phyloP scores from a whole-genome alignment of 92 coral and sea anemone species.

The Ricordea florida region DNA sequence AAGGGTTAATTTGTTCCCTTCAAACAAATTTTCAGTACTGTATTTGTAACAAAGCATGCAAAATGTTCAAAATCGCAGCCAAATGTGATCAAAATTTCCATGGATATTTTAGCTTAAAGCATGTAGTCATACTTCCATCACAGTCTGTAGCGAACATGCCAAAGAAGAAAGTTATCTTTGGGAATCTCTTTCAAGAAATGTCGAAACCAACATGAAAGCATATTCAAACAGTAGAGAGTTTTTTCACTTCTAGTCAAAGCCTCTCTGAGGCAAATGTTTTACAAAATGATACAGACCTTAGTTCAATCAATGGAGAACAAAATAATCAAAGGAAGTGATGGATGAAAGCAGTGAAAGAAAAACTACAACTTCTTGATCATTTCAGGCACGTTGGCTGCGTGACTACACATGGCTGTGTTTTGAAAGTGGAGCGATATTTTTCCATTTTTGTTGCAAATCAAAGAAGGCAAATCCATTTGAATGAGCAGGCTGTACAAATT shows the following conservation, averaged over 20 bases:
- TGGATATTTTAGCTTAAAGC: too few species aligned
- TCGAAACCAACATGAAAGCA: slow-evolving; percentile 11
- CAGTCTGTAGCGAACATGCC: too few species aligned
- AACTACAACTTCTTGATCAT: not conserved
- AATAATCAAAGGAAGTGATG: slow-evolving; percentile 10
- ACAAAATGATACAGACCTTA: slow-evolving; percentile 10
- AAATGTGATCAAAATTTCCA: too few species aligned
- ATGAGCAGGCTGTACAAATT: slow-evolving; percentile 1
- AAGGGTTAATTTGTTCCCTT: too few species aligned
- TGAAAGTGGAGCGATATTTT: slow-evolving; percentile 4
- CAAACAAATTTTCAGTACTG: too few species aligned
- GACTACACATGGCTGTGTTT: not conserved
- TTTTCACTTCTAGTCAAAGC: slow-evolving; percentile 18
- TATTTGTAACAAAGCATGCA: too few species aligned
- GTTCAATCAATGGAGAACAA: slow-evolving; percentile 25
- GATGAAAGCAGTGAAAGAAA: slow-evolving; percentile 12
- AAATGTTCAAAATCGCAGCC: too few species aligned
- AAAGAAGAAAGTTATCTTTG: too few species aligned
- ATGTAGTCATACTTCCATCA: too few species aligned
- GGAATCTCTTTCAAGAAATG: too few species aligned
- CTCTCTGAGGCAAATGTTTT: slow-evolving; percentile 11
- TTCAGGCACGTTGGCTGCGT: slow-evolving; percentile 11
- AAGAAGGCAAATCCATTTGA: slow-evolving; percentile 34
- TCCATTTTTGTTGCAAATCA: not conserved
- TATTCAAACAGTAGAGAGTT: slow-evolving; percentile 19